A percentile compares a stretch with the other conserved stretches of the same genome.
phyloP scores from a whole-genome alignment of 2,797 vertebrate species.

The Centroberyx gerrardi region DNA sequence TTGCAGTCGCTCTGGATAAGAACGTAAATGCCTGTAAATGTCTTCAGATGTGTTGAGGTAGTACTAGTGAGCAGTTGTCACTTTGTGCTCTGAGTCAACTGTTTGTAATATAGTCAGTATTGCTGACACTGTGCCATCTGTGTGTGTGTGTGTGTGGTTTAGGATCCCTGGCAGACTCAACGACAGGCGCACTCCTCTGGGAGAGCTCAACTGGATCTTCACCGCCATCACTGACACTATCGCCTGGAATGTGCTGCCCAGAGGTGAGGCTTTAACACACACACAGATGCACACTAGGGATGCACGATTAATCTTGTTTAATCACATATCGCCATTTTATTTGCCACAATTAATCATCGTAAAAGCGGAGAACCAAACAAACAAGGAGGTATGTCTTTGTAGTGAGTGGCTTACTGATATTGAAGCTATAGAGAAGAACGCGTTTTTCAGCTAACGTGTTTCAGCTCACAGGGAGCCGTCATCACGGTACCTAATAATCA shows the following conservation, averaged over 20 bases:
- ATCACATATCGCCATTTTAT: not conserved
- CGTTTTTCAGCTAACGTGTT: not conserved
- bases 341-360: not conserved
- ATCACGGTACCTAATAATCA: conserved; percentile 48
- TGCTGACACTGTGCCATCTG: conserved; percentile 69
- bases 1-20: conserved; percentile 37
- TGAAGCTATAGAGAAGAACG: no score
- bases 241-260: conserved; percentile 97
- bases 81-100: conserved; percentile 59
- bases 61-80: conserved; percentile 50
- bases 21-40: conserved; percentile 35
- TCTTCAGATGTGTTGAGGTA: conserved; percentile 46
- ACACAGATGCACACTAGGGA: not conserved
- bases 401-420: no score
- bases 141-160: conserved; percentile 60
- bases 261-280: conserved; percentile 85
- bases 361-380: not conserved
- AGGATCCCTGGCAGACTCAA: conserved; percentile 98
- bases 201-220: conserved; percentile 99
- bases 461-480: conserved; percentile 31
- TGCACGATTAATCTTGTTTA: not conserved
- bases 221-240: conserved; percentile 99
- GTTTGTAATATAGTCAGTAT: conserved; percentile 34
- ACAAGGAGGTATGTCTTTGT: not conserved
- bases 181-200: conserved; percentile 96